Evolutionary conservation across 2,888 invertebrate genomes (phyloP), one percentile per base, ranked within the genome.

Genomic region (Thelaira solivaga): DNA sequence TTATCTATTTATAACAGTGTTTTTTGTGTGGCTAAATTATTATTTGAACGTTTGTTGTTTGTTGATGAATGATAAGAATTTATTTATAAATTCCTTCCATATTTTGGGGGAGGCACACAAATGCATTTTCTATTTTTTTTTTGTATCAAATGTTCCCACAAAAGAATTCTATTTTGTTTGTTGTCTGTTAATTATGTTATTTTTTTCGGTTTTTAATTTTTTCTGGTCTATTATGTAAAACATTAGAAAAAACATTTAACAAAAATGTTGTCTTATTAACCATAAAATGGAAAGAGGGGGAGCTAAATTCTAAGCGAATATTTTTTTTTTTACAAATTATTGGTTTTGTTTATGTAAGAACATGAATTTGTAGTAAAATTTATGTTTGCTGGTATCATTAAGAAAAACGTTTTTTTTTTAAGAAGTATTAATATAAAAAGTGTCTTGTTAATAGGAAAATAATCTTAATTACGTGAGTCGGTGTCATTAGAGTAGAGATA

Each of bases 111-210:
- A 10, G 53, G 36, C 20, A 13, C 16, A 13, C n/a, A 64, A 31
- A 31, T 31, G 43, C 31, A 34, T 53, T 53, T 45, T 57, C 41
- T 2, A 59, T 57, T 51, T 26, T 65, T 51, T 24, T 41, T 13
- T 22, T 31, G 8, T 45, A 3, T n/a, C n/a, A 45, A 77, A 68
- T 43, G 24, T 59, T 64, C 57, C 49, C 68, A 73, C 62, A 78
- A n/a, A 53, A 18, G 29, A 71, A 31, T 57, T 55, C 47, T 47
- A 71, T 71, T 71, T 62, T 71, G 41, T 39, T 59, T 71, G 59
- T 59, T 69, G 29, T 51, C 45, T 80, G 83, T 83, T 86, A 86
- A 86, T 87, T 85, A 85, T 83, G 81, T 82, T 75, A 45, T 61
- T 82, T 80, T 82, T 68, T 47, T n/a, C 47, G 57, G 45, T 68